Conservation (phyloP, 1,140 invertebrate genomes). For the Pentalonia nigronervosa region DNA sequence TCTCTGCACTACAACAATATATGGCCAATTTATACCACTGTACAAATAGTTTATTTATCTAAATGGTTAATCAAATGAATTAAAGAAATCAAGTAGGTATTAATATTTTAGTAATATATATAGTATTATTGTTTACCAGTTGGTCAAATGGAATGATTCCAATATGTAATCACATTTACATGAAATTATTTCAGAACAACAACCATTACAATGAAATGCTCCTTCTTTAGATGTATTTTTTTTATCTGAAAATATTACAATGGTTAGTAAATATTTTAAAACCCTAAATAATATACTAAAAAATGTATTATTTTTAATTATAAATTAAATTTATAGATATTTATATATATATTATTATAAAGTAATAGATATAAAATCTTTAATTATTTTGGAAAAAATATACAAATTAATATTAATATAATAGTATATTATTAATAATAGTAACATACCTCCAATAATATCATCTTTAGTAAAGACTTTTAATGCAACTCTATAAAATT, state of each 20-base stretch:
- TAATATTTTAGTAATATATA: no score
- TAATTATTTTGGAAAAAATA: background rate
- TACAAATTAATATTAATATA: background rate
- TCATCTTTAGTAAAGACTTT: conserved; percentile 74
- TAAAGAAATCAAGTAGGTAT: no score
- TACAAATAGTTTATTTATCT: no score
- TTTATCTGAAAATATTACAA: conserved; percentile 62
- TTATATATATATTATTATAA: background rate
- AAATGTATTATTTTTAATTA: background rate
- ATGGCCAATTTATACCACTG: no score
- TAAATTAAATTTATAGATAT: background rate
- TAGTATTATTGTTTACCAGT: conserved; percentile 67
- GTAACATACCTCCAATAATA: conserved; percentile 62
- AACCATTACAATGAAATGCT: conserved; percentile 73
- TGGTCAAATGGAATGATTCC: conserved; percentile 80
- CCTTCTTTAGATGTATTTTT: conserved; percentile 69
- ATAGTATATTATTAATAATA: background rate
- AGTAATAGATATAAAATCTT: background rate
- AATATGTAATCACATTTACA: conserved; percentile 80
- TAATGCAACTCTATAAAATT: conserved; percentile 80
- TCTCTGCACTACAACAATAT: no score
- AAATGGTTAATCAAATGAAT: background rate
- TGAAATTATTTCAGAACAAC: conserved; percentile 72
- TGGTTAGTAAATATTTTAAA: background rate
- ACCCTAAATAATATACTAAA: background rate